Base-by-base conservation (phyloP, 92 coral and sea anemone species). In the Pocillopora meandrina region DNA sequence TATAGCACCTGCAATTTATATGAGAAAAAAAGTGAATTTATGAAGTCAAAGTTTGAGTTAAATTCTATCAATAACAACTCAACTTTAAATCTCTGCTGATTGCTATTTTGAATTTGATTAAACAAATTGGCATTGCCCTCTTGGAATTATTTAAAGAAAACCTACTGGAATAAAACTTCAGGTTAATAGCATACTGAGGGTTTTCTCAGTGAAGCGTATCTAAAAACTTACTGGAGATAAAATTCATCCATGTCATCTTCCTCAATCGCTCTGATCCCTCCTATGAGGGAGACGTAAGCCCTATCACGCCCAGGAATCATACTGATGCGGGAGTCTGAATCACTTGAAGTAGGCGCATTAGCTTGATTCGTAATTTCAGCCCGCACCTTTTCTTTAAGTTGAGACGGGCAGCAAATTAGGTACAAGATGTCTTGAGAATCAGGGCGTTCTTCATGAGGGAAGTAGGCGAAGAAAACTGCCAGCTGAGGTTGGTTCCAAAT, bases 401-500 rank as follows among this genome's bases (percentile, higher is more conserved):
- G 77, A 36, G 78, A 75, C 1, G 85, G 85, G 2, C 85, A 81
- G 6, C 85, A 81, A 23, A 81, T 71, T 0, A 81, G 85, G 21
- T 55, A 18, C n/a, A 80, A 68, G 59, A 80, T 57, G 35, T 80
- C 84, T 68, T 56, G 75, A 10, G 74, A 81, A 58, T 81, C 33
- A 10, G 73, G 77, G 2, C 85, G 85, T 2, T 58, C 60, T 20
- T 16, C 42, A 20, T 42, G 52, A 10, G 21, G 55, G 61, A 81
- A 81, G 77, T 81, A 81, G 19, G 85, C 85, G 21, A 81, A 81
- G 77, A 81, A 81, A 19, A 21, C 21, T 17, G 85, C 85, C 47
- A 59, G 59, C 26, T 47, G 47, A 9, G 71, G 85, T 59, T 42
- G 85, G 56, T 1, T 59, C 77, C 71, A 18, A 70, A 81, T 71